Percentiles rank a stretch among this genome's conserved stretches.
phyloP scores from a whole-genome alignment of 2,888 invertebrate species.

The Drosophila nigritarsus region DNA sequence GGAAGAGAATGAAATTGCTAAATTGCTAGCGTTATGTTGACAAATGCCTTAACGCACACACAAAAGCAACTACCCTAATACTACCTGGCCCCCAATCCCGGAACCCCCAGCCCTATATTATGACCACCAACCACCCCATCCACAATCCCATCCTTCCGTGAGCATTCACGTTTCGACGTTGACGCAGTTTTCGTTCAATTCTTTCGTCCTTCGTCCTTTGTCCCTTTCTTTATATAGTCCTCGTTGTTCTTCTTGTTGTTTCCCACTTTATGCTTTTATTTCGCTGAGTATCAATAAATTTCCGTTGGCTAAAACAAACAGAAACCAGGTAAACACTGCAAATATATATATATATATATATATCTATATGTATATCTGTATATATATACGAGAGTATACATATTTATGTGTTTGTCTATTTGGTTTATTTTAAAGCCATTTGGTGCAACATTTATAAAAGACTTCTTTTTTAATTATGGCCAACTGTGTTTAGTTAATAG shows the following conservation, averaged over 20 bases:
- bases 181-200: constrained; percentile 36
- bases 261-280: constrained; percentile 52
- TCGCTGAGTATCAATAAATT: constrained; percentile 75
- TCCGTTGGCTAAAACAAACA: constrained; percentile 58
- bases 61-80: constrained; percentile 21
- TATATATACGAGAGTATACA: not conserved
- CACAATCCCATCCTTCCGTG: not conserved
- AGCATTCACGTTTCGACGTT: constrained; percentile 13
- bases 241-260: constrained; percentile 28
- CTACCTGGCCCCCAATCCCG: not conserved
- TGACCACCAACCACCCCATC: not conserved
- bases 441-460: not conserved
- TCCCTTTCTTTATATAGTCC: not conserved
- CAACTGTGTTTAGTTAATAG: not conserved
- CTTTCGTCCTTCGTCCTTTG: not conserved
- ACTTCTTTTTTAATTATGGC: not conserved
- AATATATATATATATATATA: constrained; percentile 14
- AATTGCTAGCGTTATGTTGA: constrained; percentile 70
- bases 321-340: constrained; percentile 33
- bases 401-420: constrained; percentile 17
- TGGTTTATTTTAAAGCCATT: constrained; percentile 18
- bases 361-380: constrained; percentile 7
- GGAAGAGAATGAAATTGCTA: constrained; percentile 35
- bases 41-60: constrained; percentile 60
- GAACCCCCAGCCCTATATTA: not conserved